phyloP scores from a whole-genome alignment of 2,797 vertebrate genomes.

The Eurystomus glaucurus region DNA sequence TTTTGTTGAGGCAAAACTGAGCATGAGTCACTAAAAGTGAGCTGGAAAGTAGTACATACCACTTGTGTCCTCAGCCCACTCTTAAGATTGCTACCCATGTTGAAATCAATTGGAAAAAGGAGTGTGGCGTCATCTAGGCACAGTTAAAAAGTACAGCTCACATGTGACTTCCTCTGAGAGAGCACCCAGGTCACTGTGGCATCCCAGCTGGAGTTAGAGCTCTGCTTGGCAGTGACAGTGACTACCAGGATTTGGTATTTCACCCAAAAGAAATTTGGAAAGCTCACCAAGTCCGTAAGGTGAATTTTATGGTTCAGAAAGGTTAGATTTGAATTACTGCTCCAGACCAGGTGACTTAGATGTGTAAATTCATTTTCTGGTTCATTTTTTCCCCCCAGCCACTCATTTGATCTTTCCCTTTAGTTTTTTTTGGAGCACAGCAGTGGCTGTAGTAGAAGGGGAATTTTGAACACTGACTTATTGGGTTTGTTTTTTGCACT shows the following conservation, averaged over 20 bases:
- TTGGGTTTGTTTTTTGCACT: background rate
- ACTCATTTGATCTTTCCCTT: background rate
- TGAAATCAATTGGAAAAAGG: background rate
- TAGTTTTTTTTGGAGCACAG: background rate
- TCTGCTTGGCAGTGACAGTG: background rate
- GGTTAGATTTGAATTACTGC: background rate
- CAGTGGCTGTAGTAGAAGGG: background rate
- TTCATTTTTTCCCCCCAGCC: background rate
- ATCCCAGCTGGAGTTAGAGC: background rate
- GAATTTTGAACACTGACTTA: background rate
- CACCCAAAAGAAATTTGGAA: background rate
- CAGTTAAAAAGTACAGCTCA: background rate
- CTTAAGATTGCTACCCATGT: background rate
- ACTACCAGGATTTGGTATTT: background rate
- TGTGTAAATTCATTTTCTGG: background rate
- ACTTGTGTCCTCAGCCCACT: background rate
- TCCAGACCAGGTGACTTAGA: background rate
- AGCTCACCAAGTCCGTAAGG: background rate
- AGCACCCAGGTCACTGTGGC: background rate
- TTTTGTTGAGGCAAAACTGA: background rate
- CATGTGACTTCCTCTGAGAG: background rate
- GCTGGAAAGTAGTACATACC: background rate
- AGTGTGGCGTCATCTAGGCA: background rate
- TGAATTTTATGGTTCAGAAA: background rate
- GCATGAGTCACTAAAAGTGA: background rate